Percentiles rank a stretch among this genome's conserved stretches.
These are phyloP conservation scores for Corvus moneduloides DNA, from an alignment of 2,113 vertebrate genomes.

Conservation along the genomic window DNA sequence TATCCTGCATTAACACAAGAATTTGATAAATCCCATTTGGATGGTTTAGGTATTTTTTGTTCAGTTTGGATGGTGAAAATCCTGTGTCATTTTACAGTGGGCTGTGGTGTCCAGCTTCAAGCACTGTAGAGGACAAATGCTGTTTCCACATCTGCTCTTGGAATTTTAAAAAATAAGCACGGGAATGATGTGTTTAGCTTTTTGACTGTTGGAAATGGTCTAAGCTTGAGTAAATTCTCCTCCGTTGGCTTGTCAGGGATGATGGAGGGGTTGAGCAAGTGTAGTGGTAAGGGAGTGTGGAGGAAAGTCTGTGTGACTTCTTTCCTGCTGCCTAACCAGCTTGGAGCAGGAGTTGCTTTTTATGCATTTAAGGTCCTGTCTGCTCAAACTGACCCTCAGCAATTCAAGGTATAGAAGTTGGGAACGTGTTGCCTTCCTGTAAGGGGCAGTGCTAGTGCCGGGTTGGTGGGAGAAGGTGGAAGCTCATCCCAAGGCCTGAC, in stretches of 20 bases:
- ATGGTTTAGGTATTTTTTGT: neutral
- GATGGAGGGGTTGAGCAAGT: rapidly evolving
- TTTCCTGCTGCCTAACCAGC: neutral
- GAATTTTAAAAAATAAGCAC: neutral
- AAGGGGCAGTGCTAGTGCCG: rapidly evolving
- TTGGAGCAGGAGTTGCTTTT: neutral
- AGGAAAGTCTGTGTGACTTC: neutral
- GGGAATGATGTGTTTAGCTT: neutral
- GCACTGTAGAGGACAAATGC: neutral
- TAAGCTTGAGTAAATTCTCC: neutral
- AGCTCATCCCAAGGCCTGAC: neutral
- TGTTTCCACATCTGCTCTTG: neutral
- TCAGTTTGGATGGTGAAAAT: neutral
- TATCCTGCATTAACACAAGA: neutral
- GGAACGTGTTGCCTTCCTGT: neutral
- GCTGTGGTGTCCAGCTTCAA: neutral
- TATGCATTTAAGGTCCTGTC: neutral
- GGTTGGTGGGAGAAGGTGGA: neutral
- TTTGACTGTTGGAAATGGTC: neutral
- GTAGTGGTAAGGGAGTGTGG: neutral
- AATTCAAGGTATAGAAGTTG: neutral
- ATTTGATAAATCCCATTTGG: neutral
- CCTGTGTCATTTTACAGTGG: neutral
- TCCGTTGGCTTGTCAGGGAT: neutral
- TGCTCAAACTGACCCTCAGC: neutral